Evolutionary conservation across 2,888 invertebrate genomes (phyloP), one percentile per base, ranked within the genome.

Genomic region (Euproctis similis): DNA sequence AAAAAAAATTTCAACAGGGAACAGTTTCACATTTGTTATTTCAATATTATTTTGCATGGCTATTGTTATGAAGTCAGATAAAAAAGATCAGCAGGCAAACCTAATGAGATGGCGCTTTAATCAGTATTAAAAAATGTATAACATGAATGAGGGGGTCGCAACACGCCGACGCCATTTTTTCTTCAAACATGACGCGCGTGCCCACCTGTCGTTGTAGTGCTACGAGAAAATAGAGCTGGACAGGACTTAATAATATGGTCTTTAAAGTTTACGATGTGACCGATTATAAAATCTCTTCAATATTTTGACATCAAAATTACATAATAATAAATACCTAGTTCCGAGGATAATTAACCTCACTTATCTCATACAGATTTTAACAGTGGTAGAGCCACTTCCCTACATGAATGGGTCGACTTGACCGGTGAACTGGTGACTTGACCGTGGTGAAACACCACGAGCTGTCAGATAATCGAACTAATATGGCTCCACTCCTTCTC

Each of bases 161-260:
- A 60, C 57, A 62, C 58, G 55, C 54, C 48, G 56, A 44, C 64
- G 63, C 57, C 57, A 59, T 69, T 73, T 73, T 76, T 75, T 74
- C 68, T n/a, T 69, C 66, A 71, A 77, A 71, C 60, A 59, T 68
- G 70, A 66, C 63, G 56, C 65, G 71, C 63, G 49, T 42, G 59
- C 68, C 68, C 80, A 80, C 81, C 81, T 81, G 80, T 67, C 69
- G 29, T 8, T 30, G 22, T 52, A 76, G 71, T 57, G 3, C 24
- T 56, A 30, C 0, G 22, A 57, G 60, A 0, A 2, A 1, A 2
- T 45, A 64, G 66, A 67, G 7, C 12, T 31, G 7, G 9, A 19
- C n/a, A n/a, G 16, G 7, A 16, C 7, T 16, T 16, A 5, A 16
- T 5, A 5, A 16, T 16, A 16, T 7, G 4, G 7, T 4, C 16